phyloP scores from a whole-genome alignment of 2,113 vertebrate genomes.

The Ailuropoda melanoleuca region DNA sequence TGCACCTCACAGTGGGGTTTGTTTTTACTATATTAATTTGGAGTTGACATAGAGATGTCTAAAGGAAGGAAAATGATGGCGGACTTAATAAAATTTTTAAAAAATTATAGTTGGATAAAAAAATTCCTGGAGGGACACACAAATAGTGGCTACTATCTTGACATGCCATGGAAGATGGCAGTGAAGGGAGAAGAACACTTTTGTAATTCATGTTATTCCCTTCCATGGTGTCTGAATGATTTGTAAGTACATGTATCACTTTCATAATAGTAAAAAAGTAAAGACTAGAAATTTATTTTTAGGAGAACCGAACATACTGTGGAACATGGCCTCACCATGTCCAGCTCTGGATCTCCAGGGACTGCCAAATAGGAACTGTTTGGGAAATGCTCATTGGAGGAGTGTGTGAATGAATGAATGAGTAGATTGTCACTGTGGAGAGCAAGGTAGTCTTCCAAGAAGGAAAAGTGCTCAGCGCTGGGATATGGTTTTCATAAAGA shows the following conservation, averaged over 20 bases:
- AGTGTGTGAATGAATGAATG: background rate
- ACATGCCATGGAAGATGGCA: background rate
- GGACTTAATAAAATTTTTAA: background rate
- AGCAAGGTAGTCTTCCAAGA: background rate
- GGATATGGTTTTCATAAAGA: background rate
- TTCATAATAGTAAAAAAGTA: slow-evolving; percentile 3
- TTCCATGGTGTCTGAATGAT: slow-evolving; percentile 9
- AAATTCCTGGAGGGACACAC: background rate
- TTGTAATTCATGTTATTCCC: background rate
- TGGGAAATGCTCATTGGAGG: background rate
- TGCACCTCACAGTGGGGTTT: background rate
- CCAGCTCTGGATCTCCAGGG: background rate
- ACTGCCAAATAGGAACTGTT: background rate
- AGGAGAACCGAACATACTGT: background rate
- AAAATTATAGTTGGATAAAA: background rate
- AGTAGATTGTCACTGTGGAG: background rate
- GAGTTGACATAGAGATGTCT: background rate
- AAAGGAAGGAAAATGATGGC: slow-evolving; percentile 39
- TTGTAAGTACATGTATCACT: background rate
- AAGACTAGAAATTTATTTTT: slow-evolving; percentile 15
- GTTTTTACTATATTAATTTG: background rate
- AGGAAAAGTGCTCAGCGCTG: background rate
- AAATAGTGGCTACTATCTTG: background rate
- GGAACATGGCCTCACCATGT: background rate
- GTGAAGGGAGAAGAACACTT: background rate